These are phyloP conservation scores for Diorhabda elongata DNA, from an alignment of 1,140 invertebrate genomes.

Conservation along the genomic window DNA sequence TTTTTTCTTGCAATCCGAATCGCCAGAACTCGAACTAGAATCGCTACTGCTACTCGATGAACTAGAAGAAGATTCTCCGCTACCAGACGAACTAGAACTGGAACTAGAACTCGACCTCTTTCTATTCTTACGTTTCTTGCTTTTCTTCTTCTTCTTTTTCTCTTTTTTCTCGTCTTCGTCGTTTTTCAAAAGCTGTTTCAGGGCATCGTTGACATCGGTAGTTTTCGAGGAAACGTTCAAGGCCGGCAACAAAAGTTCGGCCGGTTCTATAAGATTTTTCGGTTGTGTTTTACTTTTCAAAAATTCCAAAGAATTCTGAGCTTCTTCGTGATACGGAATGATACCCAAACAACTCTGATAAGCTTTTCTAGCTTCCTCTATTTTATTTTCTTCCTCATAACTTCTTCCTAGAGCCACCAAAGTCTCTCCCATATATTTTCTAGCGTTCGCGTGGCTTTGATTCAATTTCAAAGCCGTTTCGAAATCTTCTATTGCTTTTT, in stretches of 20 bases:
- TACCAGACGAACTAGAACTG: constrained; percentile 60
- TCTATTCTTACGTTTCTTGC: constrained; percentile 65
- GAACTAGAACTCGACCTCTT: constrained; percentile 58
- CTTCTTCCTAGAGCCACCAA: constrained; percentile 78
- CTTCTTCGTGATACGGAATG: constrained; percentile 79
- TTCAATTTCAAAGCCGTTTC: constrained; percentile 84
- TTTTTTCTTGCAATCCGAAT: constrained; percentile 57
- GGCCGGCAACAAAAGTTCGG: constrained; percentile 54
- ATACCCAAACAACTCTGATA: constrained; percentile 78
- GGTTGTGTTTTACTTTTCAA: constrained; percentile 61
- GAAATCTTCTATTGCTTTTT: constrained; percentile 92
- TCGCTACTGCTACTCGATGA: constrained; percentile 55
- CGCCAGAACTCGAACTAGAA: constrained; percentile 57
- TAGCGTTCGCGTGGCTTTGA: constrained; percentile 86
- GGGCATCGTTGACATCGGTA: constrained; percentile 59
- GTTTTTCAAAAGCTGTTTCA: constrained; percentile 57
- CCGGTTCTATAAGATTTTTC: constrained; percentile 57
- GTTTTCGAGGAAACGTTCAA: constrained; percentile 45
- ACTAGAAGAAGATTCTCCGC: constrained; percentile 51
- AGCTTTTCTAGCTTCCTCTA: constrained; percentile 77
- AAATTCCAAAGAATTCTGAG: constrained; percentile 73
- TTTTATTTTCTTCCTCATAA: constrained; percentile 79
- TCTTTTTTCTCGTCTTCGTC: constrained; percentile 63
- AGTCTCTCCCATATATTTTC: constrained; percentile 91
- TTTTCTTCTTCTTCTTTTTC: constrained; percentile 68